A percentile compares a stretch with the other conserved stretches of the same genome.
These are phyloP conservation scores for Cyrtonyx montezumae DNA, from an alignment of 2,113 vertebrate genomes.

Conservation along the genomic window DNA sequence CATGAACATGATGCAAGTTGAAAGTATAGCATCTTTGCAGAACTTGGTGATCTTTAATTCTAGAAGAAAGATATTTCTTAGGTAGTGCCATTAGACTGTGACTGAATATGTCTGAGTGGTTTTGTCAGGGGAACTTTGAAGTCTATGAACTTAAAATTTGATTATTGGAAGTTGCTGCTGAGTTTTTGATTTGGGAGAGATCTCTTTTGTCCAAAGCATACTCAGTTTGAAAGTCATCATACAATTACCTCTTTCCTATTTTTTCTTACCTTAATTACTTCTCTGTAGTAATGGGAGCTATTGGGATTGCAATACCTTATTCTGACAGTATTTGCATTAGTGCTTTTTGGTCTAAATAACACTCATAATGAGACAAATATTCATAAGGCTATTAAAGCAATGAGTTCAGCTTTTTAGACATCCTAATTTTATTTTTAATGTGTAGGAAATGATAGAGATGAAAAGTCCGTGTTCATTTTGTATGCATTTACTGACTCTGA, in stretches of 20 bases:
- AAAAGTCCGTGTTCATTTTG: not conserved
- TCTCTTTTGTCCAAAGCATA: not conserved
- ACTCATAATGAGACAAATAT: not conserved
- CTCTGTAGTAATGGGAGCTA: not conserved
- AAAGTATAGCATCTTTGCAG: not conserved
- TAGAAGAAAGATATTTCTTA: not conserved
- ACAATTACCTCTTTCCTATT: not conserved
- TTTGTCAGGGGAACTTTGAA: not conserved
- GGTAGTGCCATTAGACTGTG: not conserved
- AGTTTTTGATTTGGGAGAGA: not conserved
- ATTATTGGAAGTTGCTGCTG: not conserved
- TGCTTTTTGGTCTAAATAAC: not conserved
- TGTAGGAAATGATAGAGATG: not conserved
- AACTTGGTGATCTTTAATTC: not conserved
- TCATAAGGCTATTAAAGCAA: not conserved
- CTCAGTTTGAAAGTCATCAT: not conserved
- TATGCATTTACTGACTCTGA: not conserved
- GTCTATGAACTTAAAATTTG: not conserved
- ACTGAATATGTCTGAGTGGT: not conserved
- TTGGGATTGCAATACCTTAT: accelerated
- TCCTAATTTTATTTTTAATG: not conserved
- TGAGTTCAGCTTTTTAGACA: not conserved
- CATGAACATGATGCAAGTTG: not conserved
- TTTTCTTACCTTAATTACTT: not conserved
- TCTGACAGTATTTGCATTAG: not conserved